phyloP scores from a whole-genome alignment of 2,888 invertebrate genomes.

The Orchesellides sinensis region DNA sequence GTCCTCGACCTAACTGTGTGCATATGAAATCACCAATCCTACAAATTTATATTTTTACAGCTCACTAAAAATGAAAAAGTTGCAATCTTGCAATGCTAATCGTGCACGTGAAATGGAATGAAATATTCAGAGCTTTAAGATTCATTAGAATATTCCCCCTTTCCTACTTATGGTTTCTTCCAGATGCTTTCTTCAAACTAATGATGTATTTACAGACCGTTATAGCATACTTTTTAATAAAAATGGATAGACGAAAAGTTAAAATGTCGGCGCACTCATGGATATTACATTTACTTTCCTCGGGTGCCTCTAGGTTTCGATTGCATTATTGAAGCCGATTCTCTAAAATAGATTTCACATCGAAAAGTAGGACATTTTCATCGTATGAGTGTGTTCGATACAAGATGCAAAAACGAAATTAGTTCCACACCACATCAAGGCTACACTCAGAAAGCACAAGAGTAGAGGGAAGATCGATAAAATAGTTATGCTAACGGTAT shows the following conservation, averaged over 20 bases:
- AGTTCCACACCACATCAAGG: background rate
- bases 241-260: no score
- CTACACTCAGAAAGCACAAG: no score
- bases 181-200: background rate
- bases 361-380: background rate
- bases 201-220: conserved; percentile 1
- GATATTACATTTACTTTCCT: no score
- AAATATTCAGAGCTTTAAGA: conserved; percentile 39
- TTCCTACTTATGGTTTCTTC: conserved; percentile 1
- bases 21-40: background rate
- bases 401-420: no score
- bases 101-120: conserved; percentile 26
- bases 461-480: no score
- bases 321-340: background rate
- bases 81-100: conserved; percentile 5
- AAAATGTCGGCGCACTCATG: no score
- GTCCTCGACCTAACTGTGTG: background rate
- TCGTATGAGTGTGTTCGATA: no score
- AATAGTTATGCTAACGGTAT: no score
- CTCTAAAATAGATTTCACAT: background rate
- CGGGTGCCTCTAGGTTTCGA: no score
- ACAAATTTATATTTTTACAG: conserved; percentile 19
- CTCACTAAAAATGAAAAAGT: conserved; percentile 32
- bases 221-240: no score
- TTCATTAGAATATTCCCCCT: conserved; percentile 39